Percentiles rank a stretch among this genome's conserved stretches.
phyloP scores from a whole-genome alignment of 2,797 vertebrate genomes.

The Euphonia xanthogaster region DNA sequence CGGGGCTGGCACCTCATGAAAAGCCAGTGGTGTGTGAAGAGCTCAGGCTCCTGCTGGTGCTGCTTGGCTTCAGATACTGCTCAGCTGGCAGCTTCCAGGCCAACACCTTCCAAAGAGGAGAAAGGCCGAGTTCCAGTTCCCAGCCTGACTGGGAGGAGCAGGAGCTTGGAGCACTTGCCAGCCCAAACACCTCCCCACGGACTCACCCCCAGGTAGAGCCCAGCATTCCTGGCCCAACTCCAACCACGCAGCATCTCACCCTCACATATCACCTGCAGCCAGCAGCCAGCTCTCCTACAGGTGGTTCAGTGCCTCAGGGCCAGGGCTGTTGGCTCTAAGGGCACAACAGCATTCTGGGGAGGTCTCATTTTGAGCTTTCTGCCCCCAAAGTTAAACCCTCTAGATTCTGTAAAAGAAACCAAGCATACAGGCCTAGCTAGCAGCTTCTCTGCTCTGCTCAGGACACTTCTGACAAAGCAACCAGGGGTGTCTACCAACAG shows the following conservation, averaged over 20 bases:
- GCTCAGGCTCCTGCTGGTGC: neutral
- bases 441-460: neutral
- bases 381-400: neutral
- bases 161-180: neutral
- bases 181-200: rapidly evolving
- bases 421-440: neutral
- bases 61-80: neutral
- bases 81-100: neutral
- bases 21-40: rapidly evolving
- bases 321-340: neutral
- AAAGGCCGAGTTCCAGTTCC: neutral
- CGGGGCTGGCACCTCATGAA: neutral
- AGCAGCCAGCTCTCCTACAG: neutral
- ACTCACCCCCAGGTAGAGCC: neutral
- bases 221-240: neutral
- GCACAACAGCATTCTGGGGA: neutral
- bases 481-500: neutral
- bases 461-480: neutral
- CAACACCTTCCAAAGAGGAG: neutral
- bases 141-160: rapidly evolving
- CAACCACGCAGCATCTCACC: rapidly evolving
- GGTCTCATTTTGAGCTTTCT: neutral
- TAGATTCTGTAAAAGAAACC: neutral
- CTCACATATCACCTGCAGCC: rapidly evolving
- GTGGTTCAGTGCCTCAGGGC: neutral